Base-by-base conservation (phyloP, 2,113 vertebrate genomes). In the Bubo bubo region DNA sequence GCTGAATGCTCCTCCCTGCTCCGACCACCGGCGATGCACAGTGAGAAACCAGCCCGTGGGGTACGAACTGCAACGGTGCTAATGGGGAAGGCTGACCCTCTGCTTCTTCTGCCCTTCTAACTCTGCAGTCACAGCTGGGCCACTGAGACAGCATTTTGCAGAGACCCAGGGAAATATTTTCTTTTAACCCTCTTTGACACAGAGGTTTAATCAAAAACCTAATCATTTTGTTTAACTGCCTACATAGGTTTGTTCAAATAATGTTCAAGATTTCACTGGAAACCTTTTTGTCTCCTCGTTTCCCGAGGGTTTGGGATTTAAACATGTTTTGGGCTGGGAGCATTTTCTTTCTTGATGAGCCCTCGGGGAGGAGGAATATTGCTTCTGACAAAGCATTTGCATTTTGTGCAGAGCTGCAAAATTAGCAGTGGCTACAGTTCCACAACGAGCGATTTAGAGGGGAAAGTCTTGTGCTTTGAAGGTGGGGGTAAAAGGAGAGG, bases 361-460 rank as follows among this genome's bases (percentile, higher is more conserved):
- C 58, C 83, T 68, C 6, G 9, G 75, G 86, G 83, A 91, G 56
- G 37, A 89, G 67, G 72, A 60, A 84, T 72, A 87, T 30, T 58
- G 86, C 39, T 81, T 39, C 91, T 94, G 80, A 96, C 94, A 92
- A 92, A 95, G 64, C 88, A 85, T 93, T 96, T 97, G 89, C 95
- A 76, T 91, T 71, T 87, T 79, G 79, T 94, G 70, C 86, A 89
- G 89, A 87, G 80, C 91, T 82, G 89, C 83, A 92, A 74, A 96
- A 95, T 91, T 86, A 92, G 60, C 86, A 26, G 79, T 4, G 80
- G 67, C 88, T 59, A 12, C 75, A 49, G 18, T 75, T 87, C 70
- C 59, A 82, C 27, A 14, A 47, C 0, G 2, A 93, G 66, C 43
- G 27, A 60, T 59, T 50, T 7, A 39, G 45, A 52, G 60, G 68